phyloP scores from a whole-genome alignment of 1,140 invertebrate genomes.

The Cylas formicarius region DNA sequence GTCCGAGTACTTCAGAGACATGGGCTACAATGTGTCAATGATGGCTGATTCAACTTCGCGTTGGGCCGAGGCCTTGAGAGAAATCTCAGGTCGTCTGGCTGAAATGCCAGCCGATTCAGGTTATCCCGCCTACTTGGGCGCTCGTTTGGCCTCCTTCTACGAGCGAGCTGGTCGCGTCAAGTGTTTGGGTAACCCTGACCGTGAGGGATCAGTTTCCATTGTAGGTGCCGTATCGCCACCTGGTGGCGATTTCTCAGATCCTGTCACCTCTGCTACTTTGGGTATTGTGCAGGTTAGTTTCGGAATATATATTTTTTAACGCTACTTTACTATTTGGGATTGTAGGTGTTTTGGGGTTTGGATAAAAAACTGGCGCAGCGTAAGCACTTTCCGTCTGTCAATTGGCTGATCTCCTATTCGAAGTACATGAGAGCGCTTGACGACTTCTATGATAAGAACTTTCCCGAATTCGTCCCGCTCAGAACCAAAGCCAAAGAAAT shows the following conservation, averaged over 20 bases:
- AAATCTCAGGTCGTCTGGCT: slow-evolving; percentile 99
- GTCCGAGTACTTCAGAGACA: slow-evolving; percentile 97
- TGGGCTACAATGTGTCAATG: slow-evolving; percentile 99
- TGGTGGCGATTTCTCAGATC: slow-evolving; percentile 99
- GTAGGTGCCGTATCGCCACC: slow-evolving; percentile 99
- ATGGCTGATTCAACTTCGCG: slow-evolving; percentile 99
- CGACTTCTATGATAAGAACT: slow-evolving; percentile 99
- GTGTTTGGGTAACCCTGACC: slow-evolving; percentile 95
- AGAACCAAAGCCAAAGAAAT: slow-evolving; percentile 94
- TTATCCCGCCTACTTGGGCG: slow-evolving; percentile 98
- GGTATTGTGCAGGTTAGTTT: slow-evolving; percentile 24
- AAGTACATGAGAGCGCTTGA: slow-evolving; percentile 98
- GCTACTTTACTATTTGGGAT: slow-evolving; percentile 52
- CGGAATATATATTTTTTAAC: not conserved
- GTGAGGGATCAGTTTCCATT: slow-evolving; percentile 97
- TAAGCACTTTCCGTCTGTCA: slow-evolving; percentile 99
- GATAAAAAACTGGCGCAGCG: slow-evolving; percentile 99
- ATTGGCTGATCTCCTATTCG: slow-evolving; percentile 99
- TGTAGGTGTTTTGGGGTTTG: slow-evolving; percentile 99
- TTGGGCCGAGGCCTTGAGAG: slow-evolving; percentile 99
- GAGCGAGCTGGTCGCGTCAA: slow-evolving; percentile 97
- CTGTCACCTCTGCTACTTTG: slow-evolving; percentile 96
- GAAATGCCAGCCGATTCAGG: slow-evolving; percentile 99
- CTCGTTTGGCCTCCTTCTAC: slow-evolving; percentile 97
- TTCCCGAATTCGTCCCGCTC: slow-evolving; percentile 94